A percentile compares a stretch with the other conserved stretches of the same genome.
Evolutionary conservation across 2,888 invertebrate species (phyloP).

Genomic region (Leptopilina myrica): DNA sequence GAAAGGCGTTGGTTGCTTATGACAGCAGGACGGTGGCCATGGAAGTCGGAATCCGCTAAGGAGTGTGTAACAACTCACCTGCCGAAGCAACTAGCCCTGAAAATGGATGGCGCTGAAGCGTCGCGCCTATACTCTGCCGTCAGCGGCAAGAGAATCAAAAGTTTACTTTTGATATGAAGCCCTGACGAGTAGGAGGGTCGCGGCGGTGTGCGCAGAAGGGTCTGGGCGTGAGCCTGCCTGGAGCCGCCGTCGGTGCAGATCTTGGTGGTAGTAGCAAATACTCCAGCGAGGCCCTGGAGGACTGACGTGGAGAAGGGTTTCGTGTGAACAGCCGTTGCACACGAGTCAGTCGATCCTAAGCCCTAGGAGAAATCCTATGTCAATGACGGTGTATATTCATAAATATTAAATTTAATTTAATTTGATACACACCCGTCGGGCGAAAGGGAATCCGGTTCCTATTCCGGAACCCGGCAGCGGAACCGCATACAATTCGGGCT

Average conservation of each 20-base stretch:
- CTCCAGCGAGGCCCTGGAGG: too few species aligned
- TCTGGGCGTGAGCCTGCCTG: constrained; percentile 76
- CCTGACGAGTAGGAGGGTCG: constrained; percentile 81
- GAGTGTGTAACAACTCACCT: constrained; percentile 80
- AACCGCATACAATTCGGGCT: too few species aligned
- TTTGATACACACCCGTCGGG: too few species aligned
- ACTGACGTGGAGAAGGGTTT: too few species aligned
- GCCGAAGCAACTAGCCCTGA: constrained; percentile 83
- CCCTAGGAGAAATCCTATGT: too few species aligned
- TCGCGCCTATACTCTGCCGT: constrained; percentile 61
- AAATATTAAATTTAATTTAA: too few species aligned
- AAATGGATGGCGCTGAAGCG: constrained; percentile 83
- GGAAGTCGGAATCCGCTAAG: constrained; percentile 82
- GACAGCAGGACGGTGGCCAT: constrained; percentile 85
- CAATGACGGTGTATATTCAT: too few species aligned
- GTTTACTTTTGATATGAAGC: constrained; percentile 77
- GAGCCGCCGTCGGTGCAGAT: constrained; percentile 68
- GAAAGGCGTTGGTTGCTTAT: constrained; percentile 80
- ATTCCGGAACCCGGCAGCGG: too few species aligned
- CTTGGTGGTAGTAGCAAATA: constrained; percentile 78
- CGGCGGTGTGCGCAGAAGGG: constrained; percentile 78
- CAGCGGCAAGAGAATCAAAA: too few species aligned
- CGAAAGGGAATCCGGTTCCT: too few species aligned
- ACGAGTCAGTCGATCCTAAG: too few species aligned
- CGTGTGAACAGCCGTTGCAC: too few species aligned